Evolutionary conservation across 2,113 vertebrate species (phyloP).

Genomic region (Motacilla alba): DNA sequence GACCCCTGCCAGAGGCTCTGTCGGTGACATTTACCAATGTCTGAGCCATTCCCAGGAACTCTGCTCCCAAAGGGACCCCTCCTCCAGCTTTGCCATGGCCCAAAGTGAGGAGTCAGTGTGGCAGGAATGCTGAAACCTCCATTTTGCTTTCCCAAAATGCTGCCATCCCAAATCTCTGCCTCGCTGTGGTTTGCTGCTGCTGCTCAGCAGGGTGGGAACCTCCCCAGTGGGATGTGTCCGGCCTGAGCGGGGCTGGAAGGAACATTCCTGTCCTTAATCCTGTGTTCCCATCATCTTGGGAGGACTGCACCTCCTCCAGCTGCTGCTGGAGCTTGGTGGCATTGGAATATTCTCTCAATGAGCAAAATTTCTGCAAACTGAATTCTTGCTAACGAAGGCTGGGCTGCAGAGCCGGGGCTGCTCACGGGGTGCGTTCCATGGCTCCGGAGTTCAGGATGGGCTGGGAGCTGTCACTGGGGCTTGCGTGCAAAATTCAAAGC

Average conservation of each 20-base stretch:
- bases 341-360: neutral
- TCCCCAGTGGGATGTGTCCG: neutral
- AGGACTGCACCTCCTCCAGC: neutral
- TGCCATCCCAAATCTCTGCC: neutral
- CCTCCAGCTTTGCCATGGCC: neutral
- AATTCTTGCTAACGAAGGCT: neutral
- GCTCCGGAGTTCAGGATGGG: neutral
- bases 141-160: neutral
- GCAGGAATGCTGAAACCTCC: neutral
- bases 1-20: neutral
- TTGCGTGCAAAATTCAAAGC: neutral
- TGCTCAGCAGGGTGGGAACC: neutral
- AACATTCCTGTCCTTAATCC: neutral
- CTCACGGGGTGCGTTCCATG: neutral
- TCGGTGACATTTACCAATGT: fast-evolving
- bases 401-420: neutral
- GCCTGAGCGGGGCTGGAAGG: neutral
- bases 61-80: neutral
- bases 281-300: neutral
- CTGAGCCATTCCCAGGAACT: neutral
- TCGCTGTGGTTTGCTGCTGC: fast-evolving
- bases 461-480: neutral
- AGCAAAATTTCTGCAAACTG: neutral
- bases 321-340: neutral
- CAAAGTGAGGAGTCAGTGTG: fast-evolving